Evolutionary conservation across 2,888 invertebrate species (phyloP), one percentile per base, ranked within the genome.

Genomic region (Drosophila peninsularis): DNA sequence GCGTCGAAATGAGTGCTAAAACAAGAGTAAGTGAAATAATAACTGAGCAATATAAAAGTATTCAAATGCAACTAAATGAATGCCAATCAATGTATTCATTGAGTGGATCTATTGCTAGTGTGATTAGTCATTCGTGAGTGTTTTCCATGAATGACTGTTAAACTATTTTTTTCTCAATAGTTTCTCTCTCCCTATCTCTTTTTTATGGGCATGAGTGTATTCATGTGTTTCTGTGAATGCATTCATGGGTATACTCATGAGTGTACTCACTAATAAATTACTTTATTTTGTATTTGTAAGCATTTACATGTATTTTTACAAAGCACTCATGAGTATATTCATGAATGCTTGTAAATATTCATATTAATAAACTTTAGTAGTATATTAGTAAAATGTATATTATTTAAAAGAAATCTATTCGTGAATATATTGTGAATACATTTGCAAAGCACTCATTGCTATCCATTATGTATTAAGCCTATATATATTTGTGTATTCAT

Each of bases 191-290:
- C 5, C 3, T 24, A 4, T 24, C 24, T 24, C 2, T 24, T 37
- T 0, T 21, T n/a, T n/a, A 45, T 27, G 0, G 5, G 5, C n/a
- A 9, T n/a, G 14, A 44, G 5, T n/a, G 5, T 10, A 30, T 47
- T 47, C 17, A 11, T 49, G 10, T 7, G 30, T 17, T 47, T 17
- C 17, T 30, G 10, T 30, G 30, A 30, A 2, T 42, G n/a, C 13
- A 54, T n/a, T 49, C 13, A 42, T 37, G 42, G 53, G 37, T 36
- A 9, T 52, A 53, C 39, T 49, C 13, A 42, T 37, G 42, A 57
- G 37, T 36, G 11, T 52, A 53, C 39, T 52, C 39, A 17, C 41
- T 21, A 13, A 42, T 5, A 21, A 13, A 42, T 39, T 39, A 0
- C 9, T 9, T 10, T 3, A 21, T 27, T 5, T 36, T 30, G 7